These are phyloP conservation scores for Keiferia lycopersicella DNA, from an alignment of 2,888 invertebrate species.

Conservation along the genomic window DNA sequence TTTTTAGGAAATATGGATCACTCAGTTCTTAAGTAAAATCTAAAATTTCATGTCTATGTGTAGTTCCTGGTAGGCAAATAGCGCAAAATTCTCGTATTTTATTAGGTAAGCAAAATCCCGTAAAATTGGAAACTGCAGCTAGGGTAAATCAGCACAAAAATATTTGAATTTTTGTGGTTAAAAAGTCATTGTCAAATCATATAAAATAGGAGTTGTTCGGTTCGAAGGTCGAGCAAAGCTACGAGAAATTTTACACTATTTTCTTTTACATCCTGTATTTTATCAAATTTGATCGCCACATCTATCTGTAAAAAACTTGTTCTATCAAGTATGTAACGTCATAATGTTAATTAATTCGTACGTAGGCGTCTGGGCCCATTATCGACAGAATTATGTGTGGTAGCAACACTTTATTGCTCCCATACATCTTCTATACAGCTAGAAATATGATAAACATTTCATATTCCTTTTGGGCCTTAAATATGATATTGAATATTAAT, in stretches of 20 bases:
- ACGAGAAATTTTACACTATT: background rate
- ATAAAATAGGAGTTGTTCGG: too few relatives aligned
- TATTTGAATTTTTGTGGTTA: too few relatives aligned
- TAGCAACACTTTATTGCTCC: slow-evolving; percentile 71
- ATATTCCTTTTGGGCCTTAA: slow-evolving; percentile 49
- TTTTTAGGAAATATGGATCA: slow-evolving; percentile 39
- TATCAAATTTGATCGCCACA: background rate
- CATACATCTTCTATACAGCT: slow-evolving; percentile 59
- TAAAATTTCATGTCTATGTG: background rate
- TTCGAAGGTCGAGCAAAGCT: too few relatives aligned
- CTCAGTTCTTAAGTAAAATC: background rate
- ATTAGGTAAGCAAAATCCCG: too few relatives aligned
- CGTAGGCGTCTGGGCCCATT: slow-evolving; percentile 73
- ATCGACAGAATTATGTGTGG: slow-evolving; percentile 76
- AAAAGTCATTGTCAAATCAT: too few relatives aligned
- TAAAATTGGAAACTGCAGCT: too few relatives aligned
- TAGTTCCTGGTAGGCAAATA: too few relatives aligned
- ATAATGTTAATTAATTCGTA: slow-evolving; percentile 76
- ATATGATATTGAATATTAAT: slow-evolving; percentile 50
- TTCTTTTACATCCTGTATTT: background rate
- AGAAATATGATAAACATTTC: slow-evolving; percentile 60
- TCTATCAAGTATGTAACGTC: slow-evolving; percentile 52
- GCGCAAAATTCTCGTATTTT: too few relatives aligned
- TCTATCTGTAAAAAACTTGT: slow-evolving; percentile 55
- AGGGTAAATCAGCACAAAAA: too few relatives aligned